phyloP scores from a whole-genome alignment of 2,888 invertebrate genomes.

The Xestia sexstrigata region DNA sequence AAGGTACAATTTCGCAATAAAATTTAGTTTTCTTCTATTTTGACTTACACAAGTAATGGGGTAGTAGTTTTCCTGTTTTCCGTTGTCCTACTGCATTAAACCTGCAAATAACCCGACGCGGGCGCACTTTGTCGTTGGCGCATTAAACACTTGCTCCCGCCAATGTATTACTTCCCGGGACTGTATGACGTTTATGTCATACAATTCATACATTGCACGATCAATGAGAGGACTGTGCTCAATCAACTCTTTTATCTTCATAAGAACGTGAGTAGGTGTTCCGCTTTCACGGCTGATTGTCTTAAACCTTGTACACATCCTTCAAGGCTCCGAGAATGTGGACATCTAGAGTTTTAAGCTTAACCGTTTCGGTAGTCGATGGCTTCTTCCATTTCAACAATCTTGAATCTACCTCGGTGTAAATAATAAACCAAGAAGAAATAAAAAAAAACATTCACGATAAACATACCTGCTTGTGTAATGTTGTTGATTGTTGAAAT shows the following conservation, averaged over 20 bases:
- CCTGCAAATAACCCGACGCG: conserved; percentile 8
- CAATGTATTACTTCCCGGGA: conserved; percentile 61
- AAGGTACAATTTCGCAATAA: not conserved
- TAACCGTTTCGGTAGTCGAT: not conserved
- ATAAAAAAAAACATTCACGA: not conserved
- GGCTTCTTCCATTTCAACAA: not conserved
- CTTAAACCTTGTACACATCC: not conserved
- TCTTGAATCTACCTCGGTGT: not conserved
- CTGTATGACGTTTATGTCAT: conserved; percentile 33
- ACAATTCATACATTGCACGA: conserved; percentile 20
- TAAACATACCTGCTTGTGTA: not conserved
- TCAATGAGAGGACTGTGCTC: conserved; percentile 9
- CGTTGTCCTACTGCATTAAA: conserved; percentile 28
- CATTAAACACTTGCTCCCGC: conserved; percentile 43
- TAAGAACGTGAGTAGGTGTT: conserved; percentile 18
- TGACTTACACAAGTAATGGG: not conserved
- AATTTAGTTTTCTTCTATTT: not conserved
- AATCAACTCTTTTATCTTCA: conserved; percentile 13
- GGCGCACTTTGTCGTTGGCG: conserved; percentile 42
- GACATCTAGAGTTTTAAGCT: not conserved
- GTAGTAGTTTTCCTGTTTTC: not conserved
- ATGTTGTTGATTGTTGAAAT: not conserved
- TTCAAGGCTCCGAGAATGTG: not conserved
- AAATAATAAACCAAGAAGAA: not conserved
- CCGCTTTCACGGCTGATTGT: conserved; percentile 10